phyloP scores from a whole-genome alignment of 2,797 vertebrate genomes.

The Mionectes olivaceus region DNA sequence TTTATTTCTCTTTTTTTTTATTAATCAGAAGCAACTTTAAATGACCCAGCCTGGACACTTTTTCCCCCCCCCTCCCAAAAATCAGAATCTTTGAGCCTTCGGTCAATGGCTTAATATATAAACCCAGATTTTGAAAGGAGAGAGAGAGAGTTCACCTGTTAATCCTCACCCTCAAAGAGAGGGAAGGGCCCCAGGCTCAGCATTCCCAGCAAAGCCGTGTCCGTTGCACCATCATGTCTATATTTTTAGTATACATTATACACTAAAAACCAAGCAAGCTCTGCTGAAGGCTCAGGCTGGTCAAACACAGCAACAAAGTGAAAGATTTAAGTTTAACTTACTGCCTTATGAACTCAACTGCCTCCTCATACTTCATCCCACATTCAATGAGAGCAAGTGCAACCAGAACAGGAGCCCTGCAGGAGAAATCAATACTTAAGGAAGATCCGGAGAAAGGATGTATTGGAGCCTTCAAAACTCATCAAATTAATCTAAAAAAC shows the following conservation, averaged over 20 bases:
- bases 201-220: not conserved
- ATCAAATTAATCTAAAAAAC: not conserved
- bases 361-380: slow-evolving; percentile 99
- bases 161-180: not conserved
- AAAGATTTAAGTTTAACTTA: slow-evolving; percentile 81
- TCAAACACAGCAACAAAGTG: not conserved
- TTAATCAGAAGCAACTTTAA: not conserved
- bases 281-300: not conserved
- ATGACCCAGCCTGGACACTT: not conserved
- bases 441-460: not conserved
- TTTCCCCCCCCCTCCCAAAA: not conserved
- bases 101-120: not conserved
- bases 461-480: not conserved
- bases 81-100: not conserved
- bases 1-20: not conserved
- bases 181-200: not conserved
- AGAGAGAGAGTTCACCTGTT: not conserved
- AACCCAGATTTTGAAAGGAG: not conserved
- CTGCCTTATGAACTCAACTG: slow-evolving; percentile 99
- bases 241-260: not conserved
- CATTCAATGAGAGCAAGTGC: slow-evolving; percentile 96
- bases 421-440: slow-evolving; percentile 46
- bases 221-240: not conserved
- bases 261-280: not conserved
- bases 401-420: slow-evolving; percentile 96